These are phyloP conservation scores for Trichogramma pretiosum DNA, from an alignment of 1,140 invertebrate genomes.

Conservation along the genomic window DNA sequence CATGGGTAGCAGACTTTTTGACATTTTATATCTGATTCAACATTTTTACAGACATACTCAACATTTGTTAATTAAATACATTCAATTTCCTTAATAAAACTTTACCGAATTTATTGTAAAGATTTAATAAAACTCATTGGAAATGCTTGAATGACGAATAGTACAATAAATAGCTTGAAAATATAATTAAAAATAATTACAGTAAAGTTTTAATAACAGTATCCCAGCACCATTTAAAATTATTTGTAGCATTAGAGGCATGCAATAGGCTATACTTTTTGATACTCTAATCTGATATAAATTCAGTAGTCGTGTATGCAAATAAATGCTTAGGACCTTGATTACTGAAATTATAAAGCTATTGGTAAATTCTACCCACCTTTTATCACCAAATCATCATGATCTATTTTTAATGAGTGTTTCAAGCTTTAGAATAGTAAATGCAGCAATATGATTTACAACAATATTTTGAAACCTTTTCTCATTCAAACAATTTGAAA, in stretches of 20 bases:
- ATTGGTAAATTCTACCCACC: conserved; percentile 41
- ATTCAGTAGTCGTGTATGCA: too few relatives aligned
- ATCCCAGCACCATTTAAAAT: conserved; percentile 37
- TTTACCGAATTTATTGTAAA: too few relatives aligned
- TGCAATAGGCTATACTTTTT: conserved; percentile 31
- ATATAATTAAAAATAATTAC: too few relatives aligned
- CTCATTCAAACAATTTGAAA: background rate
- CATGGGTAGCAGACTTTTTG: too few relatives aligned
- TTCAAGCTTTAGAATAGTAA: conserved; percentile 18
- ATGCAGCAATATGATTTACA: background rate
- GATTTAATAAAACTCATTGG: too few relatives aligned
- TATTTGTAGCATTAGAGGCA: conserved; percentile 38
- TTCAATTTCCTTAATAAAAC: too few relatives aligned
- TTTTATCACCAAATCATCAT: conserved; percentile 32
- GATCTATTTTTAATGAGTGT: conserved; percentile 13
- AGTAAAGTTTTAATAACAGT: conserved; percentile 23
- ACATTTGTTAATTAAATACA: too few relatives aligned
- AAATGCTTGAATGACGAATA: too few relatives aligned
- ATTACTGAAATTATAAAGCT: conserved; percentile 23
- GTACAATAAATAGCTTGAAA: too few relatives aligned
- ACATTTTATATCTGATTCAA: too few relatives aligned
- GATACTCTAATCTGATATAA: conserved; percentile 11
- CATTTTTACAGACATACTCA: background rate
- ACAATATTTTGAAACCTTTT: background rate
- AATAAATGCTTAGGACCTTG: conserved; percentile 19